Percentiles rank a stretch among this genome's conserved stretches.
phyloP scores from a whole-genome alignment of 2,113 vertebrate genomes.

The Cichladusa arquata region DNA sequence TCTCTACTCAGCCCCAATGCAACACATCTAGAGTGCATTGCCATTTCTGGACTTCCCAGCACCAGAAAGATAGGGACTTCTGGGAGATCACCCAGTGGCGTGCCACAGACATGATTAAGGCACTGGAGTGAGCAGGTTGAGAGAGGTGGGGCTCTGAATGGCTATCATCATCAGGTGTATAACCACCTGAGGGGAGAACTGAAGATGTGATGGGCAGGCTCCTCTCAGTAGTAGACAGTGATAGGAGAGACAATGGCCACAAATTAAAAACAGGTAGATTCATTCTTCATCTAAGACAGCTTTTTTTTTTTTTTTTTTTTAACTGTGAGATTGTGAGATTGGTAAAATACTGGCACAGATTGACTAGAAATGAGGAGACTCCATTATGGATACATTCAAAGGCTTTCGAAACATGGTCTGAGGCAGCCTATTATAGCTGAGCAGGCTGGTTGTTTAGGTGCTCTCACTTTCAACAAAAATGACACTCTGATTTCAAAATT shows the following conservation, averaged over 20 bases:
- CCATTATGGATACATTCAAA: not conserved
- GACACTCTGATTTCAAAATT: not conserved
- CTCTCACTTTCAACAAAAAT: not conserved
- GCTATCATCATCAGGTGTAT: not conserved
- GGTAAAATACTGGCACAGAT: not conserved
- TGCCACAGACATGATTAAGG: not conserved
- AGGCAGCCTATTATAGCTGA: not conserved
- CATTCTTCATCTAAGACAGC: not conserved
- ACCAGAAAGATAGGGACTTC: not conserved
- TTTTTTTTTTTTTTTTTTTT: not conserved
- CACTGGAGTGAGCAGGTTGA: not conserved
- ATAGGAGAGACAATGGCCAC: not conserved
- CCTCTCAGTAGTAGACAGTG: not conserved
- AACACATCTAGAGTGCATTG: not conserved
- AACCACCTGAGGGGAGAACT: not conserved
- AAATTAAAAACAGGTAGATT: not conserved
- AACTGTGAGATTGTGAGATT: not conserved
- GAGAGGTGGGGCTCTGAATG: not conserved
- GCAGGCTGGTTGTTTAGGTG: not conserved
- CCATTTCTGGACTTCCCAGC: not conserved
- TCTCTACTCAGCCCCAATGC: not conserved
- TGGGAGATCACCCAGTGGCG: not conserved
- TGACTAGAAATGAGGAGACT: not conserved
- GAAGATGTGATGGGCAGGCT: not conserved
- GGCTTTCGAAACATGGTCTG: fast-evolving